Base-by-base conservation (phyloP, 2,797 vertebrate genomes). In the Rachycentron canadum region DNA sequence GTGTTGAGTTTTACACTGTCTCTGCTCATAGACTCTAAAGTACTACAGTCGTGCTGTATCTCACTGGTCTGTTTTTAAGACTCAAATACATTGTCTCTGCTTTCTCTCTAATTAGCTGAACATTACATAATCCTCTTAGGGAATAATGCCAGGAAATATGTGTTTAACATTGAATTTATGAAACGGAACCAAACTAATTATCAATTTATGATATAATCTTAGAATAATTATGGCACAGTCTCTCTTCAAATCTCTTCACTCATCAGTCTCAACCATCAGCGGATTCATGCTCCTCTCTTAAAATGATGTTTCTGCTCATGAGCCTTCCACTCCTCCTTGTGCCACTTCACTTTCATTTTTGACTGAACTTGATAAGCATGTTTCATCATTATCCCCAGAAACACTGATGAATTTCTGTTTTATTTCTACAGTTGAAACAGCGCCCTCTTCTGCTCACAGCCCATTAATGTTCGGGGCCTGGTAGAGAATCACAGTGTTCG, bases 401-500 rank as follows among this genome's bases (percentile, higher is more conserved):
- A 58, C 5, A 14, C 11, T 25, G 34, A 50, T 19, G 16, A 30
- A 21, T 41, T 19, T 2, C 21, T 34, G 13, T 56, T 69, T 1
- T 26, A 32, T 12, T 12, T 36, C 25, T n/a, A 56, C 0, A 38
- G 34, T 25, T 1, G 38, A 67, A 67, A 84, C 82, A 71, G 3
- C 66, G 7, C 78, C 69, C 66, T 78, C 82, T 56, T n/a, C 26
- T 66, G 50, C 25, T 50, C 49, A 23, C 5, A 14, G 4, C 13
- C n/a, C 0, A 5, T 8, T 16, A 16, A 16, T 52, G 25, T 26
- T 26, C 14, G 2, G 5, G 23, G 1, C 5, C 21, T 25, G n/a
- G 8, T 13, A 50, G 49, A 49, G 47, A 11, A 50, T 23, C 5
- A 50, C 47, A 5, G 23, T 50, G n/a, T 50, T 50, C 25, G 12